Base-by-base conservation (phyloP, 2,888 invertebrate genomes). In the Parascotia fuliginaria region DNA sequence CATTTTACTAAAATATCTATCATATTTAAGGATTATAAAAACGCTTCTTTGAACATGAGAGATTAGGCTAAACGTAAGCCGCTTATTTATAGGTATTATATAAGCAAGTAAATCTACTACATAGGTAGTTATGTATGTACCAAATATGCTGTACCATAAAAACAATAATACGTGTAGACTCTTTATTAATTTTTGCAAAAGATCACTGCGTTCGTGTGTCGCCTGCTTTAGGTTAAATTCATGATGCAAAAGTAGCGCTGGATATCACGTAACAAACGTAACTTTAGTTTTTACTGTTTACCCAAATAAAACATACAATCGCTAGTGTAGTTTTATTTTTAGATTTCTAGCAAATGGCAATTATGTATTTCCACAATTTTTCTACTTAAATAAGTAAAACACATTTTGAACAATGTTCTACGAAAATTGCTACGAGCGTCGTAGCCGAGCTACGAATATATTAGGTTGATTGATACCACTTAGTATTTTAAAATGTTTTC, bases 141-240 rank as follows among this genome's bases (percentile, higher is more conserved):
- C 50, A 65, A 64, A 59, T 65, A 70, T 77, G 79, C 78, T 79
- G 79, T 79, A 78, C 70, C 70, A 73, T 77, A 67, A 78, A 76
- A 74, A 79, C 79, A 79, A 79, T 79, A 79, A 79, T 69, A 68
- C 61, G 44, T 72, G 71, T 79, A 79, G 77, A 61, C 38, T 55
- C 29, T 44, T 51, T 19, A 39, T 48, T 37, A 50, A 47, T 42
- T 28, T 37, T 42, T 48, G 42, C 43, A 39, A 53, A 29, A 51
- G 27, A 34, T 48, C 37, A 38, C 42, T 24, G 33, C 19, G 36
- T 28, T 42, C 29, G 43, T 51, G 31, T 55, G 40, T 44, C 50
- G 34, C 41, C 33, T 49, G 32, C 13, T 7, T 52, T 55, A 66
- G 37, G 48, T 42, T 42, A 45, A 65, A 28, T 22, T 11, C 22